Evolutionary conservation across 2,888 invertebrate genomes (phyloP), one percentile per base, ranked within the genome.

Genomic region (Hydrotaea cyrtoneurina): DNA sequence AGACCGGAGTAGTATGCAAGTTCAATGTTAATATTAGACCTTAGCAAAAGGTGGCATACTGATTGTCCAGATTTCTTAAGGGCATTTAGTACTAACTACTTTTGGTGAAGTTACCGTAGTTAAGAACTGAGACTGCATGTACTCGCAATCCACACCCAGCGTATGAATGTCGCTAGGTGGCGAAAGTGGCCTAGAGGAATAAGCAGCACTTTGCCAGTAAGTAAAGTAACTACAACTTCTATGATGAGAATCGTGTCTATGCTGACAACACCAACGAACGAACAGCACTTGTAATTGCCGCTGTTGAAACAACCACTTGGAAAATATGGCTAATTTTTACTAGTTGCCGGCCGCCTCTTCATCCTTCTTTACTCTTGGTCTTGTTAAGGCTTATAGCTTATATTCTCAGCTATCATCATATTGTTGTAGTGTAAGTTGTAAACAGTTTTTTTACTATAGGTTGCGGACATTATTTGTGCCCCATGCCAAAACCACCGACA

Each of bases 401-500:
- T n/a, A n/a, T n/a, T n/a, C n/a, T n/a, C n/a, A 7, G 23, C 17
- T 17, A 21, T 55, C 21, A 10, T 21, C 21, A 31, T 36, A 19
- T 72, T 31, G 36, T 50, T 55, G 50, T 21, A 57, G n/a, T 2
- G n/a, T 31, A 31, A 31, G n/a, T 50, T 2, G n/a, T 50, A n/a
- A 59, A 15, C 19, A 43, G 19, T 57, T 72, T n/a, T 10, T 73
- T 8, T 77, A 84, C 87, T 88, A 85, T 93, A 97, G 96, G 95
- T 94, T 89, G 94, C 93, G 90, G 97, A 97, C 88, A 95, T 95
- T 75, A 95, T 96, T n/a, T n/a, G 88, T 98, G 98, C 92, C 94
- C 94, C 78, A 87, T 88, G 80, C 95, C 95, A 84, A 96, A 96
- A 85, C 98, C 98, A 2, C 94, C 95, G 79, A 94, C 95, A 69